Base-by-base conservation (phyloP, 2,797 vertebrate genomes). In the Crax fasciolata region DNA sequence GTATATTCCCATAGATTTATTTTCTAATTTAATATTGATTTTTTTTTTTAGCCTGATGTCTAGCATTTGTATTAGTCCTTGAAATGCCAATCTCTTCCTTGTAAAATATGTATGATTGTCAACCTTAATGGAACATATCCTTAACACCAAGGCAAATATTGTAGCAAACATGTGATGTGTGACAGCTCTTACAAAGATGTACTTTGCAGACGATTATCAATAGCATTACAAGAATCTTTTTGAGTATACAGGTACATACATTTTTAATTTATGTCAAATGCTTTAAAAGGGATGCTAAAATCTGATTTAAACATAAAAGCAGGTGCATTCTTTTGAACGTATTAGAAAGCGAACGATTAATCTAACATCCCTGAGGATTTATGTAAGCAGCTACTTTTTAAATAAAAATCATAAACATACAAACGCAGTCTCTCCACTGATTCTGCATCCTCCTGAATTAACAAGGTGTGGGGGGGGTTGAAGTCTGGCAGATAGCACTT, bases 321-420 rank as follows among this genome's bases (percentile, higher is more conserved):
- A 61, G 70, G 89, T 72, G 39, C 28, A 10, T 89, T 52, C 46
- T 84, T 71, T 94, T 91, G 82, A 93, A 81, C 80, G 38, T 12
- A 91, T 95, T 96, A 94, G 93, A 95, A 94, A 96, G 66, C 67
- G 95, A 95, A 91, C 80, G 95, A 93, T 90, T 94, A 90, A 93
- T 95, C 94, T 58, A 75, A 89, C 54, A 23, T 93, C 91, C 84
- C 92, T 89, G 87, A 93, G 88, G 90, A 91, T 91, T 96, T 96
- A 93, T 92, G 77, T 84, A 95, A 95, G 86, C 93, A 79, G 78
- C 78, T 90, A 72, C 72, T 96, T 52, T 39, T 81, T 93, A 92
- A 87, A 75, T 87, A 90, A 90, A 84, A 93, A 78, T 74, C 49
- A 68, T 52, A 93, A 93, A 89, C 35, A 28, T 81, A 62, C 71